Percentiles rank a stretch among this genome's conserved stretches.
phyloP scores from a whole-genome alignment of 2,797 vertebrate genomes.

The Podarcis siculus region DNA sequence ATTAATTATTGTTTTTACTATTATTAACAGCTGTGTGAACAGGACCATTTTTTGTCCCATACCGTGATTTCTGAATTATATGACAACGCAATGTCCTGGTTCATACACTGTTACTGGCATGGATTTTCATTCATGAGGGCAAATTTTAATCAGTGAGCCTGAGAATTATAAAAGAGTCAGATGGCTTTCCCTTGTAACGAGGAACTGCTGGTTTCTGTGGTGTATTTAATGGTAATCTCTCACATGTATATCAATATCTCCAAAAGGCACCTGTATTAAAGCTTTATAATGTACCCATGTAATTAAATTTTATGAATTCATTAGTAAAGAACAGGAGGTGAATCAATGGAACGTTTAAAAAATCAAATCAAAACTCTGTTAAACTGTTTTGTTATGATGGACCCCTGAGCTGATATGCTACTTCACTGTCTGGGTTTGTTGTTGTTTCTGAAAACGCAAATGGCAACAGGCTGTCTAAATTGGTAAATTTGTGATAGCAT shows the following conservation, averaged over 20 bases:
- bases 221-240: not conserved
- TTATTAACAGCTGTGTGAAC: not conserved
- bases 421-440: no score
- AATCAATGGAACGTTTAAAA: not conserved
- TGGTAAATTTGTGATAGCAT: no score
- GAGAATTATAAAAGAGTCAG: not conserved
- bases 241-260: not conserved
- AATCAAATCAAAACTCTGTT: not conserved
- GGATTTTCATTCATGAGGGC: not conserved
- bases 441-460: not conserved
- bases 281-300: not conserved
- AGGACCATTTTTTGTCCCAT: not conserved
- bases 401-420: not conserved
- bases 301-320: not conserved
- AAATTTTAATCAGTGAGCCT: not conserved
- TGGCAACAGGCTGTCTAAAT: not conserved
- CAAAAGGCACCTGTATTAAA: not conserved
- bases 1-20: not conserved
- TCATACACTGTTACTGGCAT: not conserved
- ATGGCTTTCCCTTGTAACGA: not conserved
- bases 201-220: not conserved
- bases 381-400: not conserved
- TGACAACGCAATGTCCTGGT: not conserved
- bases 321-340: not conserved
- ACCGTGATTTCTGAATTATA: not conserved